Percentiles rank a stretch among this genome's conserved stretches.
phyloP scores from a whole-genome alignment of 2,888 invertebrate genomes.

The Lutraria lutraria region DNA sequence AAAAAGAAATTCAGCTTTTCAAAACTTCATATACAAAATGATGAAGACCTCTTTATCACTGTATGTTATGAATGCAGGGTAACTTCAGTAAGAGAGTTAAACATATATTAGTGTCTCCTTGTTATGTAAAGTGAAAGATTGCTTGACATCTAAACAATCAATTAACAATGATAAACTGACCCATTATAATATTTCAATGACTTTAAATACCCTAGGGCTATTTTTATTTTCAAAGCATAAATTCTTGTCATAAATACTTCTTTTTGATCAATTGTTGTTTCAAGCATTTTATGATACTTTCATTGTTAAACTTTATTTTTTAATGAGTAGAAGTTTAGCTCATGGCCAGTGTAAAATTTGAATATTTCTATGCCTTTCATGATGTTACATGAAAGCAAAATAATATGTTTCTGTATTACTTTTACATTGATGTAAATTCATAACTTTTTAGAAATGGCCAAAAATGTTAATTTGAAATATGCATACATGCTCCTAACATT shows the following conservation, averaged over 20 bases:
- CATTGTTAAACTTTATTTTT: not conserved
- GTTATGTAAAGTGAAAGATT: constrained; percentile 5
- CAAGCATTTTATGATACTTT: constrained; percentile 13
- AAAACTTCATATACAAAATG: no score
- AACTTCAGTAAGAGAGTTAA: no score
- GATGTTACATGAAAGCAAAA: no score
- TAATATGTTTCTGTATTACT: no score
- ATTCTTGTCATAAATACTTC: constrained; percentile 19
- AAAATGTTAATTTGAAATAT: no score
- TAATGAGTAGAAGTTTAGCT: not conserved
- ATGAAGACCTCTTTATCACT: no score
- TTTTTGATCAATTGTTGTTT: constrained; percentile 35
- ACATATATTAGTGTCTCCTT: not conserved
- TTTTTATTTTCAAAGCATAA: constrained; percentile 5
- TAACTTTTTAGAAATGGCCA: no score
- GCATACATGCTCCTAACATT: not conserved
- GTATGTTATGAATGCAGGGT: no score
- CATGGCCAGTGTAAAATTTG: not conserved
- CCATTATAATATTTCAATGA: constrained; percentile 7
- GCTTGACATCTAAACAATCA: not conserved
- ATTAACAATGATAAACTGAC: not conserved
- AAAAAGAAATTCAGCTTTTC: no score
- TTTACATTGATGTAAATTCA: no score
- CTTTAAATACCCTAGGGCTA: constrained; percentile 9
- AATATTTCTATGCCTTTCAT: no score